phyloP scores from a whole-genome alignment of 1,140 invertebrate genomes.

The Magallana gigas region DNA sequence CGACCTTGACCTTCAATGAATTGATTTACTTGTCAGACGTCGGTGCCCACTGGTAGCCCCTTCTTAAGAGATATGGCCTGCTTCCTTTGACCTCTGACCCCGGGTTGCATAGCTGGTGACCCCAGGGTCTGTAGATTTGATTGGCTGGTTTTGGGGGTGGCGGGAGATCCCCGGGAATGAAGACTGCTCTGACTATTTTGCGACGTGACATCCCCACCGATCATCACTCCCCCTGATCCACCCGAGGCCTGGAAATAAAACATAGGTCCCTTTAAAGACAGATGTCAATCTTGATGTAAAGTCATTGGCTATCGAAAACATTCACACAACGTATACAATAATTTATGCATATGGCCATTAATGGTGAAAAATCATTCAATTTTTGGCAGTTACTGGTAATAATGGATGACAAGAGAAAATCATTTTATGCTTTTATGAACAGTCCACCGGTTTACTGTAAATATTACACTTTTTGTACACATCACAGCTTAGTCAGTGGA shows the following conservation, averaged over 20 bases:
- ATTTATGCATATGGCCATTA: too few species aligned
- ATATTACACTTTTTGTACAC: too few species aligned
- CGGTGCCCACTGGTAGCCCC: conserved; percentile 70
- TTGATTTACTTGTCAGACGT: conserved; percentile 62
- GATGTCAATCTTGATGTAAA: too few species aligned
- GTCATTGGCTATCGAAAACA: too few species aligned
- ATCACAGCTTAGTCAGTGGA: too few species aligned
- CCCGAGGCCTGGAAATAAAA: conserved; percentile 67
- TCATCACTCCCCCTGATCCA: conserved; percentile 68
- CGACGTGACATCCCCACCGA: conserved; percentile 63
- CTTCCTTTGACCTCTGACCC: conserved; percentile 37
- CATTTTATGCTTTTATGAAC: too few species aligned
- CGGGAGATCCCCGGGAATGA: conserved; percentile 51
- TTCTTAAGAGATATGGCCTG: conserved; percentile 49
- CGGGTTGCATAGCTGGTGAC: conserved; percentile 52
- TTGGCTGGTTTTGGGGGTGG: conserved; percentile 59
- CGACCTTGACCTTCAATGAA: neutral
- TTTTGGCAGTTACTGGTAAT: too few species aligned
- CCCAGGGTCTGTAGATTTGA: conserved; percentile 46
- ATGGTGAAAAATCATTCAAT: too few species aligned
- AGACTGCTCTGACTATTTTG: conserved; percentile 57
- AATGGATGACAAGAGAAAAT: too few species aligned
- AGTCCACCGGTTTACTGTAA: too few species aligned
- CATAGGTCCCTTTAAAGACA: too few species aligned
- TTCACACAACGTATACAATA: too few species aligned